Evolutionary conservation across 2,888 invertebrate genomes (phyloP).

Genomic region (Chrysomela aeneicollis): DNA sequence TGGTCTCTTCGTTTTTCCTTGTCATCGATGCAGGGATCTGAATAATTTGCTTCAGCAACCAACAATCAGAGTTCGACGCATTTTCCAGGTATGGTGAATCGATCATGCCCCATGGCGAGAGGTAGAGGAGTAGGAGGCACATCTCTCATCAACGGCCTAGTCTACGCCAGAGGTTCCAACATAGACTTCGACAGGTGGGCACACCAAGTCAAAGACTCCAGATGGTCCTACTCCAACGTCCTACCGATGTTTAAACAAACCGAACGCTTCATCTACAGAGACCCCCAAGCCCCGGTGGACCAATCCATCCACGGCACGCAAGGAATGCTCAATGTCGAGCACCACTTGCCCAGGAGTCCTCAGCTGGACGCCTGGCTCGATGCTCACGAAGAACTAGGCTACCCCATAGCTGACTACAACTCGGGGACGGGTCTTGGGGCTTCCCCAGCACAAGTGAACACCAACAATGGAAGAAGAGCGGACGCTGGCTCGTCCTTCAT

Average conservation of each 20-base stretch:
- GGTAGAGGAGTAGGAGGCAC: slow-evolving; percentile 65
- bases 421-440: slow-evolving; percentile 64
- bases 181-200: slow-evolving; percentile 63
- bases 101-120: slow-evolving; percentile 56
- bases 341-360: slow-evolving; percentile 36
- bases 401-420: slow-evolving; percentile 37
- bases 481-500: slow-evolving; percentile 81
- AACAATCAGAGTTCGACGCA: too few relatives aligned
- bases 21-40: too few relatives aligned
- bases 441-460: slow-evolving; percentile 72
- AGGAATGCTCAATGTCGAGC: slow-evolving; percentile 41
- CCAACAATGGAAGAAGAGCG: slow-evolving; percentile 74
- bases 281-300: slow-evolving; percentile 23
- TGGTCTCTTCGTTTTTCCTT: too few relatives aligned
- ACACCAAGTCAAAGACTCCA: slow-evolving; percentile 47
- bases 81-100: slow-evolving; percentile 36
- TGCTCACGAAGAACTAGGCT: slow-evolving; percentile 73
- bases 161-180: slow-evolving; percentile 62
- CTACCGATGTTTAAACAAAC: slow-evolving; percentile 58
- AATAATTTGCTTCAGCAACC: too few relatives aligned
- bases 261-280: slow-evolving; percentile 27
- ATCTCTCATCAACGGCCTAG: slow-evolving; percentile 63
- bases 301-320: slow-evolving; percentile 23
- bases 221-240: slow-evolving; percentile 67
- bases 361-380: slow-evolving; percentile 70